These are phyloP conservation scores for Rachycentron canadum DNA, from an alignment of 2,797 vertebrate species.

Conservation along the genomic window DNA sequence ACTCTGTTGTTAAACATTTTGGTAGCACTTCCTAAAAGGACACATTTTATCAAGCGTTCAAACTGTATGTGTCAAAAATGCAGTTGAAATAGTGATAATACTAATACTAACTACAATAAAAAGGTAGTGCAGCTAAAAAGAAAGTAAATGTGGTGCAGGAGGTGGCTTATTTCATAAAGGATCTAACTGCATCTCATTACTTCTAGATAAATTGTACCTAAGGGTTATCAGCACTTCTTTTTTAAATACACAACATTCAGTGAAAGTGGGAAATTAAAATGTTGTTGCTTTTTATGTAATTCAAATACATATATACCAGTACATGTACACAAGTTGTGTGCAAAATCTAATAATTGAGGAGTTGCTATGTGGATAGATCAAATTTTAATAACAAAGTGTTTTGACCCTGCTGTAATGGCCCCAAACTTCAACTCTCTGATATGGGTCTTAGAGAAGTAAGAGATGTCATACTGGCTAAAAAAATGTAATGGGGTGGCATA, in stretches of 20 bases:
- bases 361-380: background rate
- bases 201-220: background rate
- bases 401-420: background rate
- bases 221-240: background rate
- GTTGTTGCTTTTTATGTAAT: background rate
- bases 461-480: slow-evolving; percentile 32
- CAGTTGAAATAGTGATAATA: too few species aligned
- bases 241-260: background rate
- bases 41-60: too few species aligned
- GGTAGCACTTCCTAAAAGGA: background rate
- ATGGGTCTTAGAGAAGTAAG: slow-evolving; percentile 28
- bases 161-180: background rate
- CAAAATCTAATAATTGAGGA: background rate
- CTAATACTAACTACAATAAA: too few species aligned
- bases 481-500: slow-evolving; percentile 34
- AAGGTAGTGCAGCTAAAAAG: background rate
- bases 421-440: slow-evolving; percentile 12
- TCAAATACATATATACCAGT: background rate
- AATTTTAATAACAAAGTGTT: background rate
- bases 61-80: background rate
- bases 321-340: background rate
- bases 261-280: background rate
- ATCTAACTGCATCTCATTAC: background rate
- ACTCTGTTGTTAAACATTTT: too few species aligned
- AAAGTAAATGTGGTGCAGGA: background rate